Conservation (phyloP, 2,113 vertebrate species). For the Xiphophorus maculatus region DNA sequence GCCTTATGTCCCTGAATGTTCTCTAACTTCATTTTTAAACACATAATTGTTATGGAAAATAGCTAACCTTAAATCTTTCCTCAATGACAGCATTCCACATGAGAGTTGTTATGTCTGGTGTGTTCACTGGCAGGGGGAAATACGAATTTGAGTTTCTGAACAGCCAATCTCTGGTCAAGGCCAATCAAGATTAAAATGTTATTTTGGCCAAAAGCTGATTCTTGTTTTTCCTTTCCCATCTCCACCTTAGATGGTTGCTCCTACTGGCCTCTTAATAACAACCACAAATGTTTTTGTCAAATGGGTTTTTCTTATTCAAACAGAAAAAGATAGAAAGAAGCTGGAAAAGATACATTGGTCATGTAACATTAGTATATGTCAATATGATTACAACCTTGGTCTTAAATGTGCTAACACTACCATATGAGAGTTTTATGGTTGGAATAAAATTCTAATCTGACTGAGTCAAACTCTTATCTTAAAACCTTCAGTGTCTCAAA, state of each 20-base stretch:
- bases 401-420: not conserved
- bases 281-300: not conserved
- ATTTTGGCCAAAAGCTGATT: too few relatives aligned
- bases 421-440: not conserved
- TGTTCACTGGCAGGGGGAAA: too few relatives aligned
- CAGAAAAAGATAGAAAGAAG: constrained; percentile 14
- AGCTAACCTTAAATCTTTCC: not conserved
- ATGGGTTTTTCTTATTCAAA: not conserved
- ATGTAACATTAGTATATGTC: constrained; percentile 42
- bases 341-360: not conserved
- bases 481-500: not conserved
- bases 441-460: not conserved
- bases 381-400: constrained; percentile 12
- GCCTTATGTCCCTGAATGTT: not conserved
- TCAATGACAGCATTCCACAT: not conserved
- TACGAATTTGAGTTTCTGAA: not conserved
- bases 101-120: not conserved
- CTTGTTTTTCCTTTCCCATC: too few relatives aligned
- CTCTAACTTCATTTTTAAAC: not conserved
- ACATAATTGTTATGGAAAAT: not conserved
- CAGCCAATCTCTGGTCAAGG: too few relatives aligned
- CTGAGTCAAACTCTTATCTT: not conserved
- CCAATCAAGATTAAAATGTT: too few relatives aligned
- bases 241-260: too few relatives aligned
- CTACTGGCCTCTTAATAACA: not conserved